Evolutionary conservation across 1,140 invertebrate genomes (phyloP).

Genomic region (Trissolcus basalis): DNA sequence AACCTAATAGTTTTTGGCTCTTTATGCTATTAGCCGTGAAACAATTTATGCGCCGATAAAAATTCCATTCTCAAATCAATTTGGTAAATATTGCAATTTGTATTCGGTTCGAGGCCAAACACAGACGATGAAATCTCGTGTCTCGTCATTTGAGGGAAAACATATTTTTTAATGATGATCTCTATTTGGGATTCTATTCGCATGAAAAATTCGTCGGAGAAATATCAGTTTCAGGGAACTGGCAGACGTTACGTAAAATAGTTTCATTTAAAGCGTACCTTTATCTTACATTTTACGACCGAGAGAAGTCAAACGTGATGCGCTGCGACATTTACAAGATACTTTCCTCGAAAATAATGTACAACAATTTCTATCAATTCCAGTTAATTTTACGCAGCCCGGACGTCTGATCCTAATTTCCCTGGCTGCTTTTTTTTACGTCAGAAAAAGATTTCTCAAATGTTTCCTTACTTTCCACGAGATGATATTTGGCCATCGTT

Average conservation of each 20-base stretch:
- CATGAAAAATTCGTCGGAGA: conserved; percentile 6
- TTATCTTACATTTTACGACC: conserved; percentile 42
- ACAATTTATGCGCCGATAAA: too few relatives aligned
- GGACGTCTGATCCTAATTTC: conserved; percentile 21
- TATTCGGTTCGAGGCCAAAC: too few relatives aligned
- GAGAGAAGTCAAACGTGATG: conserved; percentile 26
- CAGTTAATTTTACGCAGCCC: conserved; percentile 21
- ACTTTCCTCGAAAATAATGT: conserved; percentile 41
- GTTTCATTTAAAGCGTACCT: conserved; percentile 41
- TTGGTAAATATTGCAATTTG: too few relatives aligned
- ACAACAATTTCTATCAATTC: conserved; percentile 22
- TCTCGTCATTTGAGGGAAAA: background rate
- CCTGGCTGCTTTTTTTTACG: conserved; percentile 9
- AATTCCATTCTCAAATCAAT: too few relatives aligned
- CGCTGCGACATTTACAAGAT: conserved; percentile 38
- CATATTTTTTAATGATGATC: conserved; percentile 24
- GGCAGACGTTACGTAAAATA: conserved; percentile 11
- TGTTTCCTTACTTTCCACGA: conserved; percentile 36
- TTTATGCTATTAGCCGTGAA: too few relatives aligned
- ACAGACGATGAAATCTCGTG: background rate
- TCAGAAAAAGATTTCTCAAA: conserved; percentile 39
- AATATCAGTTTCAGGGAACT: conserved; percentile 20
- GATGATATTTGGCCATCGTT: conserved; percentile 9
- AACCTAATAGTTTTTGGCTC: too few relatives aligned
- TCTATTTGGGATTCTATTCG: conserved; percentile 25